Conservation (phyloP, 2,888 invertebrate species). For the Synanthedon andrenaeformis region DNA sequence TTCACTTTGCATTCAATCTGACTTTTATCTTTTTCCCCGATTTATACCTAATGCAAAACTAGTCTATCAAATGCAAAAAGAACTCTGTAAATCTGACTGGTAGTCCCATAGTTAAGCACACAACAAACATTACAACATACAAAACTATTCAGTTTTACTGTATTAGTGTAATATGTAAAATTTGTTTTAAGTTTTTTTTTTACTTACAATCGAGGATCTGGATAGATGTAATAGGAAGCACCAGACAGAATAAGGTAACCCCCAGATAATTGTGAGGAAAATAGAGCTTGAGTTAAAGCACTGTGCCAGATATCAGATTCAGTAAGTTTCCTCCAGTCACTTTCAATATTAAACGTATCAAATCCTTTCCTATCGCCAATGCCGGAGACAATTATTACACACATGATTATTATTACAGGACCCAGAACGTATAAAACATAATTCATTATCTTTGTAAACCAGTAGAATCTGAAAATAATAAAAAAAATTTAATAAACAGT, state of each 20-base stretch:
- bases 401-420: slow-evolving; percentile 25
- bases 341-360: slow-evolving; percentile 16
- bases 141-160: too few relatives aligned
- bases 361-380: slow-evolving; percentile 20
- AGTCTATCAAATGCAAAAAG: too few relatives aligned
- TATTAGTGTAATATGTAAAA: too few relatives aligned
- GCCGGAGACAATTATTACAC: slow-evolving; percentile 18
- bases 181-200: background rate
- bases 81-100: too few relatives aligned
- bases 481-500: too few relatives aligned
- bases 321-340: slow-evolving; percentile 30
- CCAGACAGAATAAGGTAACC: slow-evolving; percentile 46
- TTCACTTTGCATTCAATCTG: too few relatives aligned
- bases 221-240: slow-evolving; percentile 38
- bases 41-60: background rate
- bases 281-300: slow-evolving; percentile 38
- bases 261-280: slow-evolving; percentile 43
- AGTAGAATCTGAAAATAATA: slow-evolving; percentile 36
- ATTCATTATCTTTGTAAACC: slow-evolving; percentile 46
- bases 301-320: slow-evolving; percentile 39
- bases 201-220: slow-evolving; percentile 46
- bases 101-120: background rate
- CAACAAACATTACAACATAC: background rate
- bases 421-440: slow-evolving; percentile 34
- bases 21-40: background rate